Evolutionary conservation across 1,140 invertebrate species (phyloP).

Genomic region (Drosophila quadrilineata): DNA sequence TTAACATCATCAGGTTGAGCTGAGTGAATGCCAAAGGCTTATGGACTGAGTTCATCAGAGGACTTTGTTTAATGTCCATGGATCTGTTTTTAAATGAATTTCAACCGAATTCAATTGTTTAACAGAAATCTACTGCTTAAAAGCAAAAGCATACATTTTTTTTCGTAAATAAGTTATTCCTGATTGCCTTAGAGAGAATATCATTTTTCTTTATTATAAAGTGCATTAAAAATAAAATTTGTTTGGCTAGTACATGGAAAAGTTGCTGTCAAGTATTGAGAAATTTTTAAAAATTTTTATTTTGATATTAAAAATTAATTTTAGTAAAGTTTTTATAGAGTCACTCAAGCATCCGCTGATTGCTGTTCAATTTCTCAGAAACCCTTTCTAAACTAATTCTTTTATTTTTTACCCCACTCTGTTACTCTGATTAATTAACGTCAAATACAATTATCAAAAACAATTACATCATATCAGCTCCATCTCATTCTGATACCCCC

Average conservation of each 20-base stretch:
- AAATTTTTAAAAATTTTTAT: not conserved
- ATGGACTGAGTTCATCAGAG: conserved; percentile 14
- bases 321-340: no score
- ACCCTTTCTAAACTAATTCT: no score
- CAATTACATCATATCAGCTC: conserved; percentile 20
- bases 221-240: not conserved
- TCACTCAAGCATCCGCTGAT: no score
- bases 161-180: no score
- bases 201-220: no score
- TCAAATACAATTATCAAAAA: conserved; percentile 37
- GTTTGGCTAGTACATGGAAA: not conserved
- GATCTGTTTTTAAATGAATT: conserved; percentile 31
- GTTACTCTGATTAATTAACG: conserved; percentile 37
- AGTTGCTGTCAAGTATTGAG: no score
- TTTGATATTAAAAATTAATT: not conserved
- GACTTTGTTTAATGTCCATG: conserved; percentile 31
- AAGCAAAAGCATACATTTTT: no score
- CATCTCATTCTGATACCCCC: conserved; percentile 17
- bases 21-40: conserved; percentile 16
- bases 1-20: conserved; percentile 11
- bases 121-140: no score
- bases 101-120: no score
- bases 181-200: no score
- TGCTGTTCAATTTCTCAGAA: no score
- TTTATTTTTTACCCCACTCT: no score